Base-by-base conservation (phyloP, 2,797 vertebrate genomes). In the Agapornis canus region DNA sequence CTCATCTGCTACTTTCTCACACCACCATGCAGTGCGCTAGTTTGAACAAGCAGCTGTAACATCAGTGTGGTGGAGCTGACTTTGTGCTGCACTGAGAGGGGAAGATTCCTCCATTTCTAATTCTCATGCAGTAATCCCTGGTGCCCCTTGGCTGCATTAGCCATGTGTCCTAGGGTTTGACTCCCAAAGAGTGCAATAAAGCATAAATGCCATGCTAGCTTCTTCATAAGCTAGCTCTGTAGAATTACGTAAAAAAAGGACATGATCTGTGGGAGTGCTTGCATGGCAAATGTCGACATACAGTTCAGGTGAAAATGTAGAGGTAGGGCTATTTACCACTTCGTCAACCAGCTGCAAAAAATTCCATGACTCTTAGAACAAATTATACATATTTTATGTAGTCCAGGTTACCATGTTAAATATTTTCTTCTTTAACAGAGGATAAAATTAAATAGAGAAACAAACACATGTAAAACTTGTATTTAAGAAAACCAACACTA, bases 361-460 rank as follows among this genome's bases (percentile, higher is more conserved):
- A 8, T 4, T 63, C 23, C 60, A 40, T 69, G 78, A 65, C 82
- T 94, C 96, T 90, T 84, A 73, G 82, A 97, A 91, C 22, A 96
- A 96, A 96, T 94, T 95, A 86, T 80, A 91, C 5, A 17, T 85
- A 75, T 91, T 94, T 97, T 97, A 90, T 69, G 49, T 66, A 95
- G 88, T 75, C 39, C 89, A 95, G 76, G 84, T 96, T 97, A 91
- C 76, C 73, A 91, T 92, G 89, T 93, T 79, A 97, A 96, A 92
- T 85, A 71, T 91, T 95, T 86, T 95, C 31, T 80, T 93, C 68
- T 82, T 95, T 85, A 95, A 91, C 47, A 95, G 80, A 90, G 19
- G 92, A 90, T 42, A 86, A 87, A 92, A 82, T 86, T 48, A 75
- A 94, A 92, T 11, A 63, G 54, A 96, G 79, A 89, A 85, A 70